A percentile compares a stretch with the other conserved stretches of the same genome.
These are phyloP conservation scores for Nyctalus aviator DNA, from an alignment of 2,797 vertebrate species.

Conservation along the genomic window DNA sequence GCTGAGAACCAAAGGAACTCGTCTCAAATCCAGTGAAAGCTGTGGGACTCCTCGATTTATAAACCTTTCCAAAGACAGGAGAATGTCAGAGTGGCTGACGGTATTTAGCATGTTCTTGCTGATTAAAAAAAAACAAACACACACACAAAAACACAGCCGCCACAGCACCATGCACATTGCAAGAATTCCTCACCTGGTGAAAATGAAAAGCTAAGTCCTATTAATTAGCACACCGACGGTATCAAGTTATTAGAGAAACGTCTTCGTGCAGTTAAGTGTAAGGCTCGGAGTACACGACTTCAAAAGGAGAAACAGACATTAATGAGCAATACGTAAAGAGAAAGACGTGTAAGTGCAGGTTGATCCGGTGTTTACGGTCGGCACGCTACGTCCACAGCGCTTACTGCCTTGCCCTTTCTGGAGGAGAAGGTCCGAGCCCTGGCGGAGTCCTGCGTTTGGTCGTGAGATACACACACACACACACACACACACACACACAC, in stretches of 20 bases:
- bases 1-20: background rate
- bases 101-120: constrained; percentile 84
- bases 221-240: constrained; percentile 37
- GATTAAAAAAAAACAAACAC: constrained; percentile 80
- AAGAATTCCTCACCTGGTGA: constrained; percentile 88
- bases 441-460: constrained; percentile 54
- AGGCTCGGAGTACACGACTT: constrained; percentile 17
- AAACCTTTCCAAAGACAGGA: constrained; percentile 71
- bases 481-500: constrained; percentile 24
- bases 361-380: constrained; percentile 5
- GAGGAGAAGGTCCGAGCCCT: constrained; percentile 57
- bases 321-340: constrained; percentile 6
- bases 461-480: constrained; percentile 65
- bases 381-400: constrained; percentile 4
- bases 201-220: constrained; percentile 87
- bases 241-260: constrained; percentile 20
- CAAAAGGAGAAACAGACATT: constrained; percentile 12
- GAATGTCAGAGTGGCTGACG: constrained; percentile 14
- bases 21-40: constrained; percentile 48
- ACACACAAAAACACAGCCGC: constrained; percentile 77
- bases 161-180: constrained; percentile 74
- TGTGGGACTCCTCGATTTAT: constrained; percentile 55
- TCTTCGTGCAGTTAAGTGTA: constrained; percentile 61
- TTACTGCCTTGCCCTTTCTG: constrained; percentile 61
- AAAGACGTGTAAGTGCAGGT: constrained; percentile 56